phyloP scores from a whole-genome alignment of 2,888 invertebrate genomes.

The Tachina lurida region DNA sequence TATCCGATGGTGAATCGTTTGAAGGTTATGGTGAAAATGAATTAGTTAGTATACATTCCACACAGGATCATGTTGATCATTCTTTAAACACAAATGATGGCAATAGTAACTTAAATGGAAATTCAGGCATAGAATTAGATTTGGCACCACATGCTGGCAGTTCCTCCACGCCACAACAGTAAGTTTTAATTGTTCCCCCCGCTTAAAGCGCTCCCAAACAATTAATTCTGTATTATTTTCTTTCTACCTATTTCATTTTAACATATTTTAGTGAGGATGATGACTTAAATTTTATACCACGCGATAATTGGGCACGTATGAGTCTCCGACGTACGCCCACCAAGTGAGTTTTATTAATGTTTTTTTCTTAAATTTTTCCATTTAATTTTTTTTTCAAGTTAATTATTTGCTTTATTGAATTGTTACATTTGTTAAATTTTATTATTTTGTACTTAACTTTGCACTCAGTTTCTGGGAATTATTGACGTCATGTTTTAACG shows the following conservation, averaged over 20 bases:
- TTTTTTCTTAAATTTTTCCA: not conserved
- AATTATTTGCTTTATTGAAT: constrained; percentile 40
- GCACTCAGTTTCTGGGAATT: constrained; percentile 8
- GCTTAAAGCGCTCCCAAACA: constrained; percentile 1
- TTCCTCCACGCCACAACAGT: constrained; percentile 75
- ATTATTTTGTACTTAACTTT: constrained; percentile 5
- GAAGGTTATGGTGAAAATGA: constrained; percentile 90
- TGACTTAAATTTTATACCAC: constrained; percentile 86
- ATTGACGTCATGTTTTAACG: constrained; percentile 38
- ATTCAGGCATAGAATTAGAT: constrained; percentile 80
- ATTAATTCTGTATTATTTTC: constrained; percentile 30
- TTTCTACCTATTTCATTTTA: constrained; percentile 60
- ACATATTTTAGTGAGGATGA: constrained; percentile 83
- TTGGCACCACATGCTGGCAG: constrained; percentile 80
- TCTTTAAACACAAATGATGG: constrained; percentile 63
- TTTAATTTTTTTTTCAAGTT: not conserved
- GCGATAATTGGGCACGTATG: constrained; percentile 93
- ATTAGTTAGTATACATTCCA: constrained; percentile 72
- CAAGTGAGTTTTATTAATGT: constrained; percentile 85
- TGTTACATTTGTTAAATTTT: constrained; percentile 10
- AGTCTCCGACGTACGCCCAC: constrained; percentile 91
- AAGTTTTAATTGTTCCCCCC: constrained; percentile 62
- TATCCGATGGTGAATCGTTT: constrained; percentile 91
- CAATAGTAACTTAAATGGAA: constrained; percentile 78
- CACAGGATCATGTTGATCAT: constrained; percentile 68